Base-by-base conservation (phyloP, 2,113 vertebrate genomes). In the Mesocricetus auratus region DNA sequence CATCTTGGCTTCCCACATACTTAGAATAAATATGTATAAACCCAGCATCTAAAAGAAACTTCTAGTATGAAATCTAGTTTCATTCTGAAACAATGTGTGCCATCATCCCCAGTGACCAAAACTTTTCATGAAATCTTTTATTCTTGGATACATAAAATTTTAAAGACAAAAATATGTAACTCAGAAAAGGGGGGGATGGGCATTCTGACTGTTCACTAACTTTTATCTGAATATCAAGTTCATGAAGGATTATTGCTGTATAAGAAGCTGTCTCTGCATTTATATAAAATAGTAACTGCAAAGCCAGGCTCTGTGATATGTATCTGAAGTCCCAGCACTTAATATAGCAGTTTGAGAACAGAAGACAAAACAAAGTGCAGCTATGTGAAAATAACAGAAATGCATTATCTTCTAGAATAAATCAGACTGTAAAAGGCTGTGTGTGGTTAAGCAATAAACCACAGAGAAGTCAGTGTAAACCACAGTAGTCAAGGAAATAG, bases 61-160 rank as follows among this genome's bases (percentile, higher is more conserved):
- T 86, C 75, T 64, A 90, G 68, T 89, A 75, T 8, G 81, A 50
- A 71, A 71, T 89, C 74, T 89, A 71, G 6, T 95, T 92, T 88
- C 58, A 91, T 91, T 93, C 9, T 95, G 62, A 62, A 73, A 73
- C 93, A 64, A 89, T 1, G 22, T n/a, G 56, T 42, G 58, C 24
- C 45, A 50, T 0, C 85, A 68, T 50, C 45, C 64, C 42, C 33
- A 87, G 85, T 68, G 33, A 87, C 64, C 71, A 29, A 97, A 90
- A 93, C 2, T 81, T 83, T 89, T 73, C 93, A 78, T 8, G 68
- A 47, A 71, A 71, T 89, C 56, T 96, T 92, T 94, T 71, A 91
- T 93, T 91, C 8, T 94, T 8, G 83, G 36, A 90, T 47, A 89
- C 6, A 91, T 47, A 75, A 58, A 94, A 58, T 94, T 95, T 89